Evolutionary conservation across 1,140 invertebrate genomes (phyloP).

Genomic region (Diorhabda sublineata): DNA sequence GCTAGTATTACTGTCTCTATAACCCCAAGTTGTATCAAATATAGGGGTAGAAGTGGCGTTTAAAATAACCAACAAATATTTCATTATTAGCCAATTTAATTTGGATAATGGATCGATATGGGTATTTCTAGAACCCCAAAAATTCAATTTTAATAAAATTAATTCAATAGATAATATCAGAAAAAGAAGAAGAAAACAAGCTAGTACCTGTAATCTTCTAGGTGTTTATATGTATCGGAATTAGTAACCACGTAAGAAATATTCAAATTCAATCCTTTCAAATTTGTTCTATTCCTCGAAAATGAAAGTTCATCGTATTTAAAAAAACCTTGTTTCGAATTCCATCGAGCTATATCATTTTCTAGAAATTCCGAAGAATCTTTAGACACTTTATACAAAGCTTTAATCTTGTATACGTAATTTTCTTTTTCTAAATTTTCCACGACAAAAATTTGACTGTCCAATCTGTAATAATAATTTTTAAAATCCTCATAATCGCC

Average conservation of each 20-base stretch:
- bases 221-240: constrained; percentile 53
- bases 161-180: neutral
- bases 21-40: constrained; percentile 51
- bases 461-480: constrained; percentile 17
- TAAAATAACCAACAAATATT: constrained; percentile 51
- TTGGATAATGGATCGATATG: constrained; percentile 57
- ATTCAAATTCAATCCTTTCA: constrained; percentile 32
- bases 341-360: constrained; percentile 17
- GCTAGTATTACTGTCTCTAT: constrained; percentile 20
- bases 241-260: constrained; percentile 51
- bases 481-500: neutral
- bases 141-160: neutral
- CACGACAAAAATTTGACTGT: constrained; percentile 18
- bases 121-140: constrained; percentile 45
- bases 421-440: neutral
- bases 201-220: constrained; percentile 50
- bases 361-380: constrained; percentile 5
- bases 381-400: constrained; percentile 17
- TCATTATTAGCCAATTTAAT: constrained; percentile 52
- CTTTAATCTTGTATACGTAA: constrained; percentile 8
- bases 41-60: constrained; percentile 49
- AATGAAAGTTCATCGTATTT: constrained; percentile 3
- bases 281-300: constrained; percentile 19
- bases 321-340: constrained; percentile 3
- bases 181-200: neutral